Evolutionary conservation across 2,113 vertebrate species (phyloP).

Genomic region (Fulmarus glacialis): DNA sequence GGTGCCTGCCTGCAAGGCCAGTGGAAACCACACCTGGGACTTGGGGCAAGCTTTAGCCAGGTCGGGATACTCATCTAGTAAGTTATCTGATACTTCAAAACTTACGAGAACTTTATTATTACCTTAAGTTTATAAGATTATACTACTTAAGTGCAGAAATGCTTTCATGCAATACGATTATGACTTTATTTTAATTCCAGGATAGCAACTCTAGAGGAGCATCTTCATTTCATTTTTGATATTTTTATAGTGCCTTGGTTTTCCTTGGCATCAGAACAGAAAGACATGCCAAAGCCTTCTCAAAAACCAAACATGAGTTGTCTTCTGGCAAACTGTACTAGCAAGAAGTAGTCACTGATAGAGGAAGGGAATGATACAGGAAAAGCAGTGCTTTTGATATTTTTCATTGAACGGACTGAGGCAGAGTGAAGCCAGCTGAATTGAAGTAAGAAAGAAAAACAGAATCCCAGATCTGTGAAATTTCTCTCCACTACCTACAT

Average conservation of each 20-base stretch:
- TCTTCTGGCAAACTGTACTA: not conserved
- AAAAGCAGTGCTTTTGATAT: not conserved
- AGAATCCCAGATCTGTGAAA: not conserved
- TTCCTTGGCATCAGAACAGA: conserved; percentile 7
- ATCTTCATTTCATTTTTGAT: not conserved
- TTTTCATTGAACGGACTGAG: not conserved
- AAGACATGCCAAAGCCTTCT: conserved; percentile 27
- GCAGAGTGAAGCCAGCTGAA: not conserved
- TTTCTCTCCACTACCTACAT: not conserved
- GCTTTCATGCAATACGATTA: not conserved
- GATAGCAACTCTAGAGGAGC: not conserved
- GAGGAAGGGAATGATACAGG: not conserved
- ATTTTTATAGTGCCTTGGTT: not conserved
- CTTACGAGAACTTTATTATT: not conserved
- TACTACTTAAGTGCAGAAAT: not conserved
- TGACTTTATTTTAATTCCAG: not conserved
- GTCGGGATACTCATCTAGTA: not conserved
- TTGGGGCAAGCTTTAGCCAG: not conserved
- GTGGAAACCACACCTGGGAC: not conserved
- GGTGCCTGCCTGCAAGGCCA: not conserved
- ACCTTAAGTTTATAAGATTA: not conserved
- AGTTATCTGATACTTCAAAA: not conserved
- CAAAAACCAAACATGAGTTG: conserved; percentile 24
- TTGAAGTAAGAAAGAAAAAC: not conserved
- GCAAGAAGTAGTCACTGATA: not conserved